phyloP scores from a whole-genome alignment of 1,140 invertebrate species.

The Macrobrachium rosenbergii region DNA sequence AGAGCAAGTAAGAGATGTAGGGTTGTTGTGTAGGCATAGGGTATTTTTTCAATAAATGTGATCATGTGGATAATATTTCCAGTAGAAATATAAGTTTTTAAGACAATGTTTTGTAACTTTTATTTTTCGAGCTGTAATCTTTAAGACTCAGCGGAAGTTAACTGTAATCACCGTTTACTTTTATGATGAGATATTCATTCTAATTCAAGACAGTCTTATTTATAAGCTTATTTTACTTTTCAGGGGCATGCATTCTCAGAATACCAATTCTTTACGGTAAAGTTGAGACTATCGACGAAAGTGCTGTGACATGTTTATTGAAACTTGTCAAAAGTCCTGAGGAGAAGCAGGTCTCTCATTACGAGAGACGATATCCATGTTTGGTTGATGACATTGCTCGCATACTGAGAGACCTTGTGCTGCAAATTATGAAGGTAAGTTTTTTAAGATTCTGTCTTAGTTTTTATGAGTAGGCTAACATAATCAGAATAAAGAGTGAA shows the following conservation, averaged over 20 bases:
- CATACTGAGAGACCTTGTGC: conserved; percentile 69
- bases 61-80: too few relatives aligned
- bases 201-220: not conserved
- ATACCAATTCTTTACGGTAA: conserved; percentile 74
- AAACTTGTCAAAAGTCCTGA: conserved; percentile 67
- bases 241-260: conserved; percentile 72
- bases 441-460: not conserved
- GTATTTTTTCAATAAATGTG: too few relatives aligned
- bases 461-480: not conserved
- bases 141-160: too few relatives aligned
- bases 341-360: conserved; percentile 70
- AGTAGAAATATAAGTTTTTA: too few relatives aligned
- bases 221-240: conserved; percentile 50
- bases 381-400: conserved; percentile 72
- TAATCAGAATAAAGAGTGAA: too few relatives aligned
- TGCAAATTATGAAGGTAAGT: conserved; percentile 69
- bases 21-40: too few relatives aligned
- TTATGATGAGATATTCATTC: too few relatives aligned
- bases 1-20: too few relatives aligned
- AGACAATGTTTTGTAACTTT: too few relatives aligned
- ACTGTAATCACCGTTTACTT: too few relatives aligned
- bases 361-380: conserved; percentile 73
- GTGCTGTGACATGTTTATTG: conserved; percentile 74
- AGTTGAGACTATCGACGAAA: conserved; percentile 73
- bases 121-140: too few relatives aligned